These are phyloP conservation scores for Drosophila sordidula DNA, from an alignment of 2,888 invertebrate species.

Conservation along the genomic window DNA sequence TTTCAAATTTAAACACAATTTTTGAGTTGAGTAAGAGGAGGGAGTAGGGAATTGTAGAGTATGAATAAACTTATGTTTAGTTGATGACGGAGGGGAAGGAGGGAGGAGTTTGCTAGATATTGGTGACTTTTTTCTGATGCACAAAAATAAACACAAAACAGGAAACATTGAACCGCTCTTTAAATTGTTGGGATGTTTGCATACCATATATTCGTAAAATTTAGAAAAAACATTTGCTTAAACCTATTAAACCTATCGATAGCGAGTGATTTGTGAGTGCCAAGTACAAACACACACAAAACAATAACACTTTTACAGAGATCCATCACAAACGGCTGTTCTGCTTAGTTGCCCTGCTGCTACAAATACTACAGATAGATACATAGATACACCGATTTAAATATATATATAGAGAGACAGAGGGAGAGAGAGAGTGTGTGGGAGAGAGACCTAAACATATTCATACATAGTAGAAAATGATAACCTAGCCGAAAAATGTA, in stretches of 20 bases:
- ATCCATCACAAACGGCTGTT: constrained; percentile 79
- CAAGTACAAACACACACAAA: constrained; percentile 25
- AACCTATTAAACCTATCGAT: constrained; percentile 58
- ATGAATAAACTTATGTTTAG: constrained; percentile 7
- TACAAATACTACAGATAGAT: constrained; percentile 55
- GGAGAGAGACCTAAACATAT: constrained; percentile 23
- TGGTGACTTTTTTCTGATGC: constrained; percentile 59
- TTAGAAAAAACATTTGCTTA: constrained; percentile 56
- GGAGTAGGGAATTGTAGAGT: too few species aligned
- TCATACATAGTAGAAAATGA: constrained; percentile 35
- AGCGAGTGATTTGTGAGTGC: constrained; percentile 40
- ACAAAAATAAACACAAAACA: constrained; percentile 72
- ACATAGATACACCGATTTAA: constrained; percentile 13
- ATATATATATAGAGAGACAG: constrained; percentile 11
- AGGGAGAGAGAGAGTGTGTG: neutral
- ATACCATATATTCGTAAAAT: constrained; percentile 63
- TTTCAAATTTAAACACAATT: constrained; percentile 18
- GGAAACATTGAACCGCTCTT: constrained; percentile 78
- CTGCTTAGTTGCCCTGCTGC: constrained; percentile 59
- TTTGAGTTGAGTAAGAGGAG: neutral
- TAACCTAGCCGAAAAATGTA: constrained; percentile 33
- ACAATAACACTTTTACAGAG: constrained; percentile 65
- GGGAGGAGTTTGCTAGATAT: neutral
- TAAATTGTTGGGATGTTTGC: constrained; percentile 73
- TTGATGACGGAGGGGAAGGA: neutral